phyloP scores from a whole-genome alignment of 64 coral and sea anemone genomes.

The Montipora efflorescens region DNA sequence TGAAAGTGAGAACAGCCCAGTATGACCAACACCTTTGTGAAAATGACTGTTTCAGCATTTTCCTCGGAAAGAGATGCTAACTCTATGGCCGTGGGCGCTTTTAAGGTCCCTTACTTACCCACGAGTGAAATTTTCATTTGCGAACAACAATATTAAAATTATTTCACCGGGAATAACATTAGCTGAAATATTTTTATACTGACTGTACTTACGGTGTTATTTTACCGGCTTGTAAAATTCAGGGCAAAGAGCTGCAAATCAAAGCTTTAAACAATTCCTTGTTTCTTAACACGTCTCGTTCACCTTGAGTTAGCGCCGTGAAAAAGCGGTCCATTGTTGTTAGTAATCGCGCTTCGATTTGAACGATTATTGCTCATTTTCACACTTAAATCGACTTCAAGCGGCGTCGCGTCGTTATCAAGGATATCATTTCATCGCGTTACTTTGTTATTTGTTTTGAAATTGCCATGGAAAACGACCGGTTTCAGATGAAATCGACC shows the following conservation, averaged over 20 bases:
- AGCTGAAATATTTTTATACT: no score
- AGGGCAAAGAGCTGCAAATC: no score
- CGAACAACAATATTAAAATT: no score
- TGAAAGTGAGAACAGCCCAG: not conserved
- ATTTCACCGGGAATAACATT: no score
- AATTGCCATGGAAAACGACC: constrained; percentile 27
- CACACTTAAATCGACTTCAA: not conserved
- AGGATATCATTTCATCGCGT: not conserved
- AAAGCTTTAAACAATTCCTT: not conserved
- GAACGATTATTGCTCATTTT: not conserved
- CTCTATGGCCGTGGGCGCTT: no score
- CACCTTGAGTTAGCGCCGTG: not conserved
- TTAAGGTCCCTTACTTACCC: no score
- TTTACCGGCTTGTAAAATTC: no score
- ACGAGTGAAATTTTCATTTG: no score
- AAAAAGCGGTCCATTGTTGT: not conserved
- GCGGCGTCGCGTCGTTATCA: not conserved
- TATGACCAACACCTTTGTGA: not conserved
- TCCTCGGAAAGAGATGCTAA: not conserved
- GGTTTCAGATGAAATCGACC: not conserved
- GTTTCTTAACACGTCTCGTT: not conserved
- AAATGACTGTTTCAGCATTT: not conserved
- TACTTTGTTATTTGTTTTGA: constrained; percentile 47
- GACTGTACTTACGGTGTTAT: no score
- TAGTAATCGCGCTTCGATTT: not conserved